Conservation (phyloP, 2,888 invertebrate genomes). For the Pogonocherus hispidulus region DNA sequence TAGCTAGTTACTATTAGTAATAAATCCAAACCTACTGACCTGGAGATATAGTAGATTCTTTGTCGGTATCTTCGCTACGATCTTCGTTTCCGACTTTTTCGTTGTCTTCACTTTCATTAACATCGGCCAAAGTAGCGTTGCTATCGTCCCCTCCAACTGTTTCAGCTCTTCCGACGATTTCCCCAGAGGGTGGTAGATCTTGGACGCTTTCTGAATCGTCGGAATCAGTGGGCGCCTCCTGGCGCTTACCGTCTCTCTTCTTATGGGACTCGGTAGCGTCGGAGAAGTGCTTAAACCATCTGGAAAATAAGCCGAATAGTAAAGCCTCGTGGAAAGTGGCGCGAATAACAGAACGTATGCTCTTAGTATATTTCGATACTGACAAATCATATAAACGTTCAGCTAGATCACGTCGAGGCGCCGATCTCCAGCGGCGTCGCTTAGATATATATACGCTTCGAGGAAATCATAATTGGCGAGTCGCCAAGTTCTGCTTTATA, state of each 20-base stretch:
- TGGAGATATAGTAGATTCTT: slow-evolving; percentile 27
- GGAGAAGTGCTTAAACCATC: slow-evolving; percentile 57
- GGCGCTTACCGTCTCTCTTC: slow-evolving; percentile 63
- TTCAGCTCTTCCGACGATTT: slow-evolving; percentile 44
- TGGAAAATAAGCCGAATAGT: slow-evolving; percentile 36
- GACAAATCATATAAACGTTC: slow-evolving; percentile 12
- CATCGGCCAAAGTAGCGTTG: slow-evolving; percentile 9
- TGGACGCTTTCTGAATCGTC: slow-evolving; percentile 47
- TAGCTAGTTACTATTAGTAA: neutral
- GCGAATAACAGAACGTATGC: neutral
- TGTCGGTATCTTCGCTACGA: slow-evolving; percentile 11
- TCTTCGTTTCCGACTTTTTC: slow-evolving; percentile 4
- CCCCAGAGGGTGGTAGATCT: slow-evolving; percentile 44
- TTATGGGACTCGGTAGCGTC: slow-evolving; percentile 54
- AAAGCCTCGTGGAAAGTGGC: neutral
- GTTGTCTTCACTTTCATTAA: slow-evolving; percentile 21
- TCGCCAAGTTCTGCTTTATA: slow-evolving; percentile 21
- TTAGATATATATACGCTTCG: slow-evolving; percentile 23
- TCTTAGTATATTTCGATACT: neutral
- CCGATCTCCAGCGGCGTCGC: slow-evolving; percentile 20
- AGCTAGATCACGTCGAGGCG: slow-evolving; percentile 13
- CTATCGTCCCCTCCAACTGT: slow-evolving; percentile 37
- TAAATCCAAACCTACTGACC: slow-evolving; percentile 13
- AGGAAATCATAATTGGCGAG: slow-evolving; percentile 27
- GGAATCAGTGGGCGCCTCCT: slow-evolving; percentile 47